phyloP scores from a whole-genome alignment of 2,113 vertebrate genomes.

The Elaphurus davidianus region DNA sequence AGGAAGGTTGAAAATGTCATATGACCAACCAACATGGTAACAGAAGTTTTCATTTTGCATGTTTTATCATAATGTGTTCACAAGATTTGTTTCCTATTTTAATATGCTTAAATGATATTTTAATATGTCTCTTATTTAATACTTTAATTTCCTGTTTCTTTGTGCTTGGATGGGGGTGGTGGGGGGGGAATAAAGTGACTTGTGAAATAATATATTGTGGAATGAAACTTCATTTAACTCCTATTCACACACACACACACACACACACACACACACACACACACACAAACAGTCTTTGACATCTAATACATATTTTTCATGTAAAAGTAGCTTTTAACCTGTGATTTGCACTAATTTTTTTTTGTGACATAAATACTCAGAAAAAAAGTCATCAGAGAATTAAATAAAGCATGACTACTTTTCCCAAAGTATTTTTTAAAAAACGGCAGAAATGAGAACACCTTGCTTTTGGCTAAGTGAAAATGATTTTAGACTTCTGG shows the following conservation, averaged over 20 bases:
- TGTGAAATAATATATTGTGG: not conserved
- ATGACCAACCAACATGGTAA: not conserved
- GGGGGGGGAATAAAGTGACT: not conserved
- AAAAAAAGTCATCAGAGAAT: not conserved
- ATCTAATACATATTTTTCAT: not conserved
- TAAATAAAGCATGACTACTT: not conserved
- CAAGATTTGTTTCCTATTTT: not conserved
- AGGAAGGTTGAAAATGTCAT: not conserved
- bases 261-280: too few relatives aligned
- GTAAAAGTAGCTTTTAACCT: not conserved
- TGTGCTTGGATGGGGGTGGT: not conserved
- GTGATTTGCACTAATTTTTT: not conserved
- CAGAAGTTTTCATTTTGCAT: not conserved
- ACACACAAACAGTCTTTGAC: not conserved
- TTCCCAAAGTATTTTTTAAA: not conserved
- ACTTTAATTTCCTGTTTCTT: not conserved
- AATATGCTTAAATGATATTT: not conserved
- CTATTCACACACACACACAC: not conserved
- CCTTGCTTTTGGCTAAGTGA: not conserved
- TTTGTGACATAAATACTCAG: not conserved
- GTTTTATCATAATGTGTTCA: not conserved
- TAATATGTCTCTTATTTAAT: too few relatives aligned
- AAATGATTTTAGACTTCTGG: not conserved
- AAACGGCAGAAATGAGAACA: not conserved
- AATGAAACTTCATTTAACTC: not conserved